Evolutionary conservation across 2,113 vertebrate species (phyloP).

Genomic region (Blennius ocellaris): DNA sequence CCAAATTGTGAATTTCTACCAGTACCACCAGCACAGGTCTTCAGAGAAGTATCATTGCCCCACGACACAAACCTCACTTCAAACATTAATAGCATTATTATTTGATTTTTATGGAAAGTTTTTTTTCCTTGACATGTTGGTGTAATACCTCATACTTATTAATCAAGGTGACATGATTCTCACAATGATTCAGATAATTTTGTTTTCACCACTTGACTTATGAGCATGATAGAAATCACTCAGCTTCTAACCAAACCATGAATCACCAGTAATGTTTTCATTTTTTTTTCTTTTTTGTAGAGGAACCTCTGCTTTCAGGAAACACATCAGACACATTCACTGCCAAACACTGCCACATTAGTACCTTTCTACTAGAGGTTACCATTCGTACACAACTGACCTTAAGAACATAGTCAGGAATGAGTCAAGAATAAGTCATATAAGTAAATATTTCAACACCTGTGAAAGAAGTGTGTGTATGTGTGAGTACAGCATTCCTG

Average conservation of each 20-base stretch:
- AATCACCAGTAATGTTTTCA: too few species aligned
- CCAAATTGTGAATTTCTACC: neutral
- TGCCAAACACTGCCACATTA: neutral
- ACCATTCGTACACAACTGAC: neutral
- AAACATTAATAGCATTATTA: neutral
- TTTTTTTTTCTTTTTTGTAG: too few species aligned
- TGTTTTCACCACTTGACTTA: neutral
- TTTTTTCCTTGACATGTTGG: neutral
- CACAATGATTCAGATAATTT: neutral
- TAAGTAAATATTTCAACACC: neutral
- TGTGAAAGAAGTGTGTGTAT: neutral
- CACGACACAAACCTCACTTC: neutral
- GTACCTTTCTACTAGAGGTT: neutral
- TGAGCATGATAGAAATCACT: neutral
- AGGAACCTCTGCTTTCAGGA: neutral
- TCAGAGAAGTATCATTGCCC: neutral
- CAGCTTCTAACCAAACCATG: too few species aligned
- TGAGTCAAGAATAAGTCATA: conserved; percentile 55
- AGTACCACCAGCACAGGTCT: neutral
- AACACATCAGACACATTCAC: neutral
- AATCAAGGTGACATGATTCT: neutral
- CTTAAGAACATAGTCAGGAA: neutral
- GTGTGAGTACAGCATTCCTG: conserved; percentile 5
- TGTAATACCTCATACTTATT: neutral
- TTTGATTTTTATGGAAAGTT: neutral